Conservation (phyloP, 2,797 vertebrate species). For the Oreortyx pictus region DNA sequence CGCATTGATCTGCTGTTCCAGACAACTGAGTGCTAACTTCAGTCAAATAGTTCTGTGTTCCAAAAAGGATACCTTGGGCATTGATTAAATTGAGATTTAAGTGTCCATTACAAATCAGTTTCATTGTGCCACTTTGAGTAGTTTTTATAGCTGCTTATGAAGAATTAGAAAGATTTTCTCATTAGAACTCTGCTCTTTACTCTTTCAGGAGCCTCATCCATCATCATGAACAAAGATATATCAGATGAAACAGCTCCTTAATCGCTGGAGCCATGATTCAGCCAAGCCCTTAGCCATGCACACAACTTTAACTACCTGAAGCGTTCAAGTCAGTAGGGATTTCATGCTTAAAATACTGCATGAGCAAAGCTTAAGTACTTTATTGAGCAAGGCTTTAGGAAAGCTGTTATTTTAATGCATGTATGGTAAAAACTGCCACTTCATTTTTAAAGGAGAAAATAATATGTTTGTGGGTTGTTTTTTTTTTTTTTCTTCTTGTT, state of each 20-base stretch:
- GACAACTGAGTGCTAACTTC: neutral
- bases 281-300: neutral
- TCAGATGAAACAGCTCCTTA: neutral
- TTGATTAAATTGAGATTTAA: neutral
- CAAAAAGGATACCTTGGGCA: neutral
- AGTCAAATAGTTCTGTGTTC: neutral
- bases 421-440: neutral
- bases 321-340: neutral
- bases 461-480: neutral
- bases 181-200: neutral
- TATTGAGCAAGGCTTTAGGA: neutral
- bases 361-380: neutral
- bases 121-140: neutral
- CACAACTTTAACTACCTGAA: neutral
- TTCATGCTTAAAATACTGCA: neutral
- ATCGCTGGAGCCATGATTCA: neutral
- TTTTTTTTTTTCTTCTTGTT: neutral
- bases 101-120: neutral
- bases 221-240: neutral
- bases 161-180: neutral
- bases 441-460: neutral
- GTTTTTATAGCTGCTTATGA: neutral
- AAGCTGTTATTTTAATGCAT: neutral
- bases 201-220: neutral
- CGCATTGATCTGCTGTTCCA: neutral